phyloP scores from a whole-genome alignment of 1,140 invertebrate genomes.

The Ooceraea biroi region DNA sequence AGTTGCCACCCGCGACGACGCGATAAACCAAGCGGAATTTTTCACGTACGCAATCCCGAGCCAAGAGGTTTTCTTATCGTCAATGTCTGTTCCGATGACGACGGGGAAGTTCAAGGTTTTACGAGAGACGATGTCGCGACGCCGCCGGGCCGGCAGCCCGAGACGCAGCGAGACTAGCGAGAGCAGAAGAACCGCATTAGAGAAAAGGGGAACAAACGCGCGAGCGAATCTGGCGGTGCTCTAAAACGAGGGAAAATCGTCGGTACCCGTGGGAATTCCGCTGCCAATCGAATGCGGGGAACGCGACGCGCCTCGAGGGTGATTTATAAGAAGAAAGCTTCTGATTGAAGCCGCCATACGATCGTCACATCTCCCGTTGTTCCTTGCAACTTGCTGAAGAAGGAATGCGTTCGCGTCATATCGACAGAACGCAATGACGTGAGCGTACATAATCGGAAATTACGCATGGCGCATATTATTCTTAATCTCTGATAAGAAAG shows the following conservation, averaged over 20 bases:
- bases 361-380: slow-evolving; percentile 24
- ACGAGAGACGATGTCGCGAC: slow-evolving; percentile 42
- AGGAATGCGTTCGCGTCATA: neutral
- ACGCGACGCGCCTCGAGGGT: slow-evolving; percentile 13
- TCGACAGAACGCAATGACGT: neutral
- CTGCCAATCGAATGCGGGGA: slow-evolving; percentile 34
- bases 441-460: neutral
- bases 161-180: neutral
- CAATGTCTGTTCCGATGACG: neutral
- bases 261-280: slow-evolving; percentile 41
- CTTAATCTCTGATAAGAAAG: neutral
- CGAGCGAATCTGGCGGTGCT: slow-evolving; percentile 27
- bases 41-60: neutral
- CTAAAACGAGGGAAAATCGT: slow-evolving; percentile 46
- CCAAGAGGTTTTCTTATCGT: slow-evolving; percentile 31
- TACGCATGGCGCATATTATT: neutral
- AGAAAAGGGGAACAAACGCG: slow-evolving; percentile 11
- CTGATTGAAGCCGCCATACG: slow-evolving; percentile 50
- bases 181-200: slow-evolving; percentile 10
- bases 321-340: slow-evolving; percentile 58
- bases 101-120: slow-evolving; percentile 65
- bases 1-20: neutral
- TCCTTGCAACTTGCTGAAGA: neutral
- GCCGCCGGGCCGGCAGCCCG: slow-evolving; percentile 7
- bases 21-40: neutral